Percentiles rank a stretch among this genome's conserved stretches.
These are phyloP conservation scores for Tribolium freemani DNA, from an alignment of 2,888 invertebrate genomes.

Conservation along the genomic window DNA sequence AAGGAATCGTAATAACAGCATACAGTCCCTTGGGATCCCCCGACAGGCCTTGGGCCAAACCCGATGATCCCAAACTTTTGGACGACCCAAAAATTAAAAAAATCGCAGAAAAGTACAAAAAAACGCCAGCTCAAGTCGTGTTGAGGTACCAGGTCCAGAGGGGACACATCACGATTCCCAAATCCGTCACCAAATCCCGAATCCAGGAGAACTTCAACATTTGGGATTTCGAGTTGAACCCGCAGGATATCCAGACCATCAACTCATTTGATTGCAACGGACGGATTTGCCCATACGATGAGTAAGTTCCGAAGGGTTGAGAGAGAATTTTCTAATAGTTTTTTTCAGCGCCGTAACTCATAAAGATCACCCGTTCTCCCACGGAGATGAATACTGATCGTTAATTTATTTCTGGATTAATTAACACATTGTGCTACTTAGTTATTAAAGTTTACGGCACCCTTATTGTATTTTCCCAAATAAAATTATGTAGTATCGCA, in stretches of 20 bases:
- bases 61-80: constrained; percentile 79
- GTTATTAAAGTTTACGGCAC: no score
- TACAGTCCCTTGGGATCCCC: constrained; percentile 82
- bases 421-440: neutral
- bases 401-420: neutral
- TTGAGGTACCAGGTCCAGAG: constrained; percentile 78
- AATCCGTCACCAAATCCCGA: constrained; percentile 81
- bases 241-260: constrained; percentile 78
- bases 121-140: constrained; percentile 79
- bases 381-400: constrained; percentile 22
- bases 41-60: constrained; percentile 86
- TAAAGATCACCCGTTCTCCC: constrained; percentile 48
- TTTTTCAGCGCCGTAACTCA: constrained; percentile 27
- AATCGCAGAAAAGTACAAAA: constrained; percentile 75
- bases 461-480: neutral
- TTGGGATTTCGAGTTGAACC: constrained; percentile 79
- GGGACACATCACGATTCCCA: constrained; percentile 83
- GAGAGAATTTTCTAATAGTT: constrained; percentile 5
- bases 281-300: constrained; percentile 75
- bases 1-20: constrained; percentile 62
- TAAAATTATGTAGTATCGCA: neutral
- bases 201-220: constrained; percentile 80
- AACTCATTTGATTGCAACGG: constrained; percentile 81
- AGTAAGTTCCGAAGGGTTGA: constrained; percentile 67
- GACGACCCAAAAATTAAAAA: constrained; percentile 75